A percentile compares a stretch with the other conserved stretches of the same genome.
phyloP scores from a whole-genome alignment of 30 jellyfish, hydroid and myxozoan species.

The Chrysaora quinquecirrha region DNA sequence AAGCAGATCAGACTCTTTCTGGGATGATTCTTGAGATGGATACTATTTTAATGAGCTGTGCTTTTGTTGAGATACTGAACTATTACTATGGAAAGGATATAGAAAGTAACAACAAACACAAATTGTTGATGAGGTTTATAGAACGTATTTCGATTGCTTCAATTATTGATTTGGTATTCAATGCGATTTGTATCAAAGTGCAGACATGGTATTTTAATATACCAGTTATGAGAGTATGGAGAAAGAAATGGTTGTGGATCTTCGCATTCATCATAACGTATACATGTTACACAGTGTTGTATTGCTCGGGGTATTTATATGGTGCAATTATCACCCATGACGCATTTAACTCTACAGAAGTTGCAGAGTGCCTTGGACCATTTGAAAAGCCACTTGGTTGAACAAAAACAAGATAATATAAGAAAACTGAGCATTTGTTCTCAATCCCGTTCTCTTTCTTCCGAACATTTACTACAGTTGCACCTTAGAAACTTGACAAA shows the following conservation, averaged over 20 bases:
- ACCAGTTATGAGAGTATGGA: slow-evolving; percentile 60
- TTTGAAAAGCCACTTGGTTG: not conserved
- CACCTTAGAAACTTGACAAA: too few relatives aligned
- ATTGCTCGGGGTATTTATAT: slow-evolving; percentile 50
- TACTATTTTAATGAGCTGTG: slow-evolving; percentile 51
- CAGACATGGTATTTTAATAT: slow-evolving; percentile 53
- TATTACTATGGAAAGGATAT: slow-evolving; percentile 33
- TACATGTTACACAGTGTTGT: slow-evolving; percentile 33
- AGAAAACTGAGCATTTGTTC: too few relatives aligned
- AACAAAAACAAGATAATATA: too few relatives aligned
- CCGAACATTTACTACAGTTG: too few relatives aligned
- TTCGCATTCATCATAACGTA: slow-evolving; percentile 5
- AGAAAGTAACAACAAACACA: too few relatives aligned
- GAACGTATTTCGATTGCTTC: slow-evolving; percentile 28
- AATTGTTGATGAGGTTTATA: too few relatives aligned
- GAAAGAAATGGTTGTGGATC: slow-evolving; percentile 57
- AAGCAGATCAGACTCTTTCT: slow-evolving; percentile 52
- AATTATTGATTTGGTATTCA: slow-evolving; percentile 31
- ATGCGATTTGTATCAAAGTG: slow-evolving; percentile 17
- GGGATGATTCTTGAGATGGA: slow-evolving; percentile 49
- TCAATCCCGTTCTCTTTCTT: too few relatives aligned
- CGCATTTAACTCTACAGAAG: too few relatives aligned
- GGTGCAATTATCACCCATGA: slow-evolving; percentile 15
- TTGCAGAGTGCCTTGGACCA: not conserved
- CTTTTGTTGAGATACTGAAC: slow-evolving; percentile 18